These are phyloP conservation scores for Planiliza haematocheilus DNA, from an alignment of 2,113 vertebrate species.

Conservation along the genomic window DNA sequence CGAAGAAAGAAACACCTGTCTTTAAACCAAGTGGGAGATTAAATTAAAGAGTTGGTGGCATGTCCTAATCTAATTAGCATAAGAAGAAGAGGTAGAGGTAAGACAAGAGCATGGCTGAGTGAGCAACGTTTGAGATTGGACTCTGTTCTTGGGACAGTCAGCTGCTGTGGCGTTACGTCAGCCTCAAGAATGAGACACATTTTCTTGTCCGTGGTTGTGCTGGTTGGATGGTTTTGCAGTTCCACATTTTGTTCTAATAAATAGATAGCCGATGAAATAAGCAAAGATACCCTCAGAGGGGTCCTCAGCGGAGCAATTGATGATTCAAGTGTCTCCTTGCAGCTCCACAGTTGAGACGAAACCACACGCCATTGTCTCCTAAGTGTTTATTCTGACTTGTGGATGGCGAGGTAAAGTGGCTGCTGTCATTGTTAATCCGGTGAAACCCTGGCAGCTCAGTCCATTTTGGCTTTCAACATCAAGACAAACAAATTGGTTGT, in stretches of 20 bases:
- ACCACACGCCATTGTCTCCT: constrained; percentile 15
- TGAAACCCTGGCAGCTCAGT: constrained; percentile 40
- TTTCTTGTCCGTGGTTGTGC: not conserved
- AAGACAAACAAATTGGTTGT: constrained; percentile 54
- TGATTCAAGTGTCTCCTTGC: not conserved
- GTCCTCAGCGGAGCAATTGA: not conserved
- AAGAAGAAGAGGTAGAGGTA: not conserved
- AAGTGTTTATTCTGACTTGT: constrained; percentile 47
- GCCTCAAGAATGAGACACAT: not conserved
- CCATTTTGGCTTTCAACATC: constrained; percentile 52
- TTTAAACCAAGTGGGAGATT: not conserved
- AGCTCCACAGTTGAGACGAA: constrained; percentile 2
- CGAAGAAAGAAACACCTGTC: not conserved
- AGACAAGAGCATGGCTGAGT: not conserved
- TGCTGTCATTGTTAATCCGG: constrained; percentile 60
- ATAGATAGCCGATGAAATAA: constrained; percentile 1
- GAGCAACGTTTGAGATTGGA: constrained; percentile 4
- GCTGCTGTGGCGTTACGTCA: constrained; percentile 1
- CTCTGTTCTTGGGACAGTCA: constrained; percentile 11
- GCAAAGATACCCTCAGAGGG: not conserved
- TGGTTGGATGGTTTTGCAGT: not conserved
- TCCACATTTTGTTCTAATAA: constrained; percentile 4
- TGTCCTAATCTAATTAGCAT: constrained; percentile 5
- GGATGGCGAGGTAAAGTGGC: constrained; percentile 40
- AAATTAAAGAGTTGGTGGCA: not conserved